Evolutionary conservation across 1,140 invertebrate genomes (phyloP).

Genomic region (Heliconius hermathena): DNA sequence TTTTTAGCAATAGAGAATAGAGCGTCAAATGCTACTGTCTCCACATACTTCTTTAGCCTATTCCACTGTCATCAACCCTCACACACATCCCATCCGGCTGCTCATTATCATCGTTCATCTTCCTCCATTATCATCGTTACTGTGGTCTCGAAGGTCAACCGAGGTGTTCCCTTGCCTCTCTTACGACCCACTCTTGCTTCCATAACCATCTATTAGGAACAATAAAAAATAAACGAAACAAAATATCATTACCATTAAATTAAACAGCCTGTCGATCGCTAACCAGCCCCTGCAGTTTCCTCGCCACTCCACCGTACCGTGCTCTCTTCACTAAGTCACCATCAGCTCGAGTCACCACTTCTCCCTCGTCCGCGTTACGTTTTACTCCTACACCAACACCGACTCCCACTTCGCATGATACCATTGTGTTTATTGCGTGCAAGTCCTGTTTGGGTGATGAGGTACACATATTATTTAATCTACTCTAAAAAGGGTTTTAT

Average conservation of each 20-base stretch:
- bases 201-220: neutral
- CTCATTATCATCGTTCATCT: no score
- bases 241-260: neutral
- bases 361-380: conserved; percentile 49
- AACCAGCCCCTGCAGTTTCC: conserved; percentile 73
- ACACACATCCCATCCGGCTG: no score
- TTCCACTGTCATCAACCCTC: no score
- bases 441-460: conserved; percentile 55
- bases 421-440: conserved; percentile 75
- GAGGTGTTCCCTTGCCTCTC: no score
- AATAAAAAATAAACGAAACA: neutral
- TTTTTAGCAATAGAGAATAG: no score
- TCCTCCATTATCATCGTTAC: no score
- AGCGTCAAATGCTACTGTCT: no score
- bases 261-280: conserved; percentile 69
- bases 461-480: no score
- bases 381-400: conserved; percentile 27
- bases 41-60: no score
- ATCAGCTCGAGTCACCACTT: conserved; percentile 60
- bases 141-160: no score
- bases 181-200: no score
- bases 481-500: no score
- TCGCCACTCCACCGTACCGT: conserved; percentile 48
- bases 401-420: conserved; percentile 64
- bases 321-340: conserved; percentile 34